Conservation (phyloP, 2,113 vertebrate genomes). For the Carassius auratus region DNA sequence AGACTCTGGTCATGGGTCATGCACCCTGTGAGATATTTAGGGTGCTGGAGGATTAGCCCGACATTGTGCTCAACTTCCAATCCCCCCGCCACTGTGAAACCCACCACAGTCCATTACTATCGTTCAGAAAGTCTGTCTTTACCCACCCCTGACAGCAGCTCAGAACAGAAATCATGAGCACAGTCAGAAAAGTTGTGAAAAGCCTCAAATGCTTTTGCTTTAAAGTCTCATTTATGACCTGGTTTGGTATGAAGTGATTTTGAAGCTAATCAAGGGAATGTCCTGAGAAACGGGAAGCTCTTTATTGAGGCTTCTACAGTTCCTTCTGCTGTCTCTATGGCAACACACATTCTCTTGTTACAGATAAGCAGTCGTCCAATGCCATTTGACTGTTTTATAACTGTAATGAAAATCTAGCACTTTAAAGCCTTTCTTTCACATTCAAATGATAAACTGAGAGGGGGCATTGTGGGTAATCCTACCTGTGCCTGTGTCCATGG, state of each 20-base stretch:
- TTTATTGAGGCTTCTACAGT: background rate
- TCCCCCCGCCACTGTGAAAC: slow-evolving; percentile 69
- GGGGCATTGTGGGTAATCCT: slow-evolving; percentile 44
- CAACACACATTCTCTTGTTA: slow-evolving; percentile 46
- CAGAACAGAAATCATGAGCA: slow-evolving; percentile 16
- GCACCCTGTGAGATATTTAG: slow-evolving; percentile 71
- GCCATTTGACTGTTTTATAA: slow-evolving; percentile 42
- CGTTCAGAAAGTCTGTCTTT: slow-evolving; percentile 68
- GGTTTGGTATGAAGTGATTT: slow-evolving; percentile 8
- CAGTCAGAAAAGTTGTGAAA: slow-evolving; percentile 12
- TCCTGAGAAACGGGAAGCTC: slow-evolving; percentile 16
- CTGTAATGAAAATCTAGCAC: slow-evolving; percentile 28
- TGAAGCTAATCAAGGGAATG: slow-evolving; percentile 22
- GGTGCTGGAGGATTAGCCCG: slow-evolving; percentile 68
- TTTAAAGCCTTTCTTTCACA: slow-evolving; percentile 14
- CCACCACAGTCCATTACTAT: slow-evolving; percentile 65
- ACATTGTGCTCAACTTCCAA: slow-evolving; percentile 69
- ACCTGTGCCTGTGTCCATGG: slow-evolving; percentile 66
- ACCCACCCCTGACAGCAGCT: slow-evolving; percentile 58
- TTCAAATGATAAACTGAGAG: background rate
- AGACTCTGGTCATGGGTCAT: slow-evolving; percentile 57
- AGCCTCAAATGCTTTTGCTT: background rate
- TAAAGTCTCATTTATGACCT: slow-evolving; percentile 24
- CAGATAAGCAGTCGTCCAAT: slow-evolving; percentile 43
- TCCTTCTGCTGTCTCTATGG: slow-evolving; percentile 45